phyloP scores from a whole-genome alignment of 2,888 invertebrate genomes.

The Altica lythri region DNA sequence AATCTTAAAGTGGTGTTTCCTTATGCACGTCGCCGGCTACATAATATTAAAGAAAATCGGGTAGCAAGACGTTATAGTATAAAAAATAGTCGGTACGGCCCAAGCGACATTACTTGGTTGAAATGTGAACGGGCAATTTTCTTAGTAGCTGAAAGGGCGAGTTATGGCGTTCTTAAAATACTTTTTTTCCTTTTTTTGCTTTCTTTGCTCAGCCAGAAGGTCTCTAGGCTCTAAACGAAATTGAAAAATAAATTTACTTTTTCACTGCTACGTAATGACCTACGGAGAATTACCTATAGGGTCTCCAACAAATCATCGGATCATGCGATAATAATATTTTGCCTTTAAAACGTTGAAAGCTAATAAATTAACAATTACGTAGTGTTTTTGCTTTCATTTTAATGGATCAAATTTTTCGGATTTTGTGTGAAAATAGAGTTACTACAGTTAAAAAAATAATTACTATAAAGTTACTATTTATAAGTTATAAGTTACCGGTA shows the following conservation, averaged over 20 bases:
- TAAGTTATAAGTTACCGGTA: no score
- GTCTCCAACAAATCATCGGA: slow-evolving; percentile 17
- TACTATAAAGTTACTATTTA: no score
- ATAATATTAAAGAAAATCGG: slow-evolving; percentile 39
- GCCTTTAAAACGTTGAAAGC: neutral
- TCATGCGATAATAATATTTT: neutral
- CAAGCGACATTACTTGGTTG: slow-evolving; percentile 18
- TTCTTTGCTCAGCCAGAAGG: slow-evolving; percentile 12
- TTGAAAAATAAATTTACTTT: slow-evolving; percentile 26
- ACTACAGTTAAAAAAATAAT: no score
- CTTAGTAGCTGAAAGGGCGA: slow-evolving; percentile 22
- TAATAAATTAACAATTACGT: no score
- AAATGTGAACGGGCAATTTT: slow-evolving; percentile 26
- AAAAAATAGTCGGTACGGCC: slow-evolving; percentile 23
- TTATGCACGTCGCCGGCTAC: slow-evolving; percentile 37
- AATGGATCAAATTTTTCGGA: no score
- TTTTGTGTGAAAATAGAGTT: no score
- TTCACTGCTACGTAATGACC: slow-evolving; percentile 20
- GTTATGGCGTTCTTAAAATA: slow-evolving; percentile 23
- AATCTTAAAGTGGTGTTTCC: slow-evolving; percentile 9
- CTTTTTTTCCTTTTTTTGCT: slow-evolving; percentile 8
- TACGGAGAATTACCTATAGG: slow-evolving; percentile 19
- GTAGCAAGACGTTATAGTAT: slow-evolving; percentile 17
- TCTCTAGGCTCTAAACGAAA: slow-evolving; percentile 24
- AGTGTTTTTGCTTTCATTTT: no score